Conservation (phyloP, 2,797 vertebrate species). For the Momotus momota region DNA sequence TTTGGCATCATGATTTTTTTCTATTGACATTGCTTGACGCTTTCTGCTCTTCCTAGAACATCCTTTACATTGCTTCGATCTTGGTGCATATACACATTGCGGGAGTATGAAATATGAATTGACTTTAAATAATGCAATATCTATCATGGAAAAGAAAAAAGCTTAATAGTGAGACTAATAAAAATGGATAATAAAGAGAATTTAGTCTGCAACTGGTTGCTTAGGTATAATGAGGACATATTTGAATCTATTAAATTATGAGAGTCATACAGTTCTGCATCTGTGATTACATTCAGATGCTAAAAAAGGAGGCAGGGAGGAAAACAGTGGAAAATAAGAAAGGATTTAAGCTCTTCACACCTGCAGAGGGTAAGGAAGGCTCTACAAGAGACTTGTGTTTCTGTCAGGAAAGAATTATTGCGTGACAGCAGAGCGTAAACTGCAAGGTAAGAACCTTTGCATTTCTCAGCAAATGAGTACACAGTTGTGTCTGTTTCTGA, state of each 20-base stretch:
- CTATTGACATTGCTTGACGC: not conserved
- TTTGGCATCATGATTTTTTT: not conserved
- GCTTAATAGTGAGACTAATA: not conserved
- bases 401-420: constrained; percentile 49
- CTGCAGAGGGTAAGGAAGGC: not conserved
- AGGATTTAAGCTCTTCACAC: not conserved
- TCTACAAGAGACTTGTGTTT: constrained; percentile 32
- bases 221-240: not conserved
- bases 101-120: not conserved
- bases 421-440: constrained; percentile 18
- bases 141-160: not conserved
- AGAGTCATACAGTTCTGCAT: not conserved
- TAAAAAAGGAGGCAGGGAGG: not conserved
- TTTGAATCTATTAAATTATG: not conserved
- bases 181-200: not conserved
- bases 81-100: not conserved
- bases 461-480: constrained; percentile 25
- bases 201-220: not conserved
- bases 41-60: not conserved
- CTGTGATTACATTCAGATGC: not conserved
- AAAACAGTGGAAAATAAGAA: not conserved
- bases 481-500: constrained; percentile 23
- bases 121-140: not conserved
- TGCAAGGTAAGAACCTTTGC: constrained; percentile 27
- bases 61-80: not conserved